Evolutionary conservation across 2,113 vertebrate species (phyloP), one percentile per base, ranked within the genome.

Genomic region (Thinocorus orbignyianus): DNA sequence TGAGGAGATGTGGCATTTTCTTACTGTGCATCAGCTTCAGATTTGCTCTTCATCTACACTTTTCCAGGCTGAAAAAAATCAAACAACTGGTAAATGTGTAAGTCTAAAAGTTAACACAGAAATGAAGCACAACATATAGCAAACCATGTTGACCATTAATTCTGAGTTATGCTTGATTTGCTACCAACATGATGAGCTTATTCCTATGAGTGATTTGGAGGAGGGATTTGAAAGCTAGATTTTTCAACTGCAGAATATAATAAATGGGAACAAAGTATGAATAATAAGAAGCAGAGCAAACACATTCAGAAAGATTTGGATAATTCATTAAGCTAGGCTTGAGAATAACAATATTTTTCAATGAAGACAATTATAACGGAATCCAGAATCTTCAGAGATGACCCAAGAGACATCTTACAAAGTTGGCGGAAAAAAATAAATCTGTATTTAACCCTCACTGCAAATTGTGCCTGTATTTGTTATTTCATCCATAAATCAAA

Each of bases 261-360:
- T 72, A 96, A 91, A 92, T 44, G 18, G 66, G 70, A 88, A 81
- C 8, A 66, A 88, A 90, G 15, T 81, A 79, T 91, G 88, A 95
- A 88, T 96, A 92, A 86, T 88, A 90, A 92, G 48, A 61, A 93
- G 28, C 9, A 68, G 55, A 74, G 72, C 10, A 94, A 96, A 94
- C 49, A 90, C 10, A 68, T 92, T 92, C 42, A 88, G 55, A 83
- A 94, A 64, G 64, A 86, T 78, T 90, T 93, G 64, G 85, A 92
- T 92, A 95, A 95, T 95, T 96, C 88, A 93, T 92, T 95, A 91
- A 48, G 9, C 35, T 78, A 92, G 83, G 25, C 48, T 61, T 92
- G 49, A 88, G 80, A 90, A 81, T 90, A 92, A 92, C 25, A 86
- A 93, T 88, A 19, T 39, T 61, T 90, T 83, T 82, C 13, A 26